Conservation (phyloP, 2,113 vertebrate genomes). For the Crotalus tigris region DNA sequence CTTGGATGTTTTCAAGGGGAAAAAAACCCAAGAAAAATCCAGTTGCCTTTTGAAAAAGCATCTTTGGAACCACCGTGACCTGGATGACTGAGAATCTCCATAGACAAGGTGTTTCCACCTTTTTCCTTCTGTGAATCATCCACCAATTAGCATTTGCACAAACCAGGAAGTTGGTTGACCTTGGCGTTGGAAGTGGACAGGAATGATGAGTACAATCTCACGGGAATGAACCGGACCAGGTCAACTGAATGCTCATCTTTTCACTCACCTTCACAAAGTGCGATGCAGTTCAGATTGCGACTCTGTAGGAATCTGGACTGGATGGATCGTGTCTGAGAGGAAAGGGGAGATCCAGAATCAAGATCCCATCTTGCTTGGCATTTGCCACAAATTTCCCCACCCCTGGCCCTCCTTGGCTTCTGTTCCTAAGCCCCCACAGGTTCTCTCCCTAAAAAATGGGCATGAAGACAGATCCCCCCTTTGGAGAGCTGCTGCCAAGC, state of each 20-base stretch:
- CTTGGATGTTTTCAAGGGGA: not conserved
- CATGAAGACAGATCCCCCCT: too few relatives aligned
- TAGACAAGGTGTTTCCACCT: not conserved
- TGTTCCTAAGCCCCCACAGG: not conserved
- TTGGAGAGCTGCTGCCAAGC: too few relatives aligned
- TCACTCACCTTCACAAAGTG: slow-evolving; percentile 92
- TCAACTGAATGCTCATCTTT: accelerated
- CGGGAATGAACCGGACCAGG: not conserved
- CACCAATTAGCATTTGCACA: not conserved
- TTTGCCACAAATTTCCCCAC: not conserved
- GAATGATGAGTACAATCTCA: not conserved
- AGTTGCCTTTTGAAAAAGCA: not conserved
- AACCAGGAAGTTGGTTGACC: too few relatives aligned
- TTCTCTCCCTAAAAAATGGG: not conserved
- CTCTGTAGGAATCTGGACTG: slow-evolving; percentile 98
- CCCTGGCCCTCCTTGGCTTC: not conserved
- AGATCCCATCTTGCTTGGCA: not conserved
- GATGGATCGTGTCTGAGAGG: slow-evolving; percentile 86
- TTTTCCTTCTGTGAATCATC: not conserved
- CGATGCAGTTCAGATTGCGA: slow-evolving; percentile 98
- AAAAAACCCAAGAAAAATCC: not conserved
- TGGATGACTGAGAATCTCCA: not conserved
- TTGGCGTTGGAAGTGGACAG: too few relatives aligned
- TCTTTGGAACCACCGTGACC: not conserved
- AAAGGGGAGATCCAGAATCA: accelerated